phyloP scores from a whole-genome alignment of 2,113 vertebrate species.

The Nicator chloris region DNA sequence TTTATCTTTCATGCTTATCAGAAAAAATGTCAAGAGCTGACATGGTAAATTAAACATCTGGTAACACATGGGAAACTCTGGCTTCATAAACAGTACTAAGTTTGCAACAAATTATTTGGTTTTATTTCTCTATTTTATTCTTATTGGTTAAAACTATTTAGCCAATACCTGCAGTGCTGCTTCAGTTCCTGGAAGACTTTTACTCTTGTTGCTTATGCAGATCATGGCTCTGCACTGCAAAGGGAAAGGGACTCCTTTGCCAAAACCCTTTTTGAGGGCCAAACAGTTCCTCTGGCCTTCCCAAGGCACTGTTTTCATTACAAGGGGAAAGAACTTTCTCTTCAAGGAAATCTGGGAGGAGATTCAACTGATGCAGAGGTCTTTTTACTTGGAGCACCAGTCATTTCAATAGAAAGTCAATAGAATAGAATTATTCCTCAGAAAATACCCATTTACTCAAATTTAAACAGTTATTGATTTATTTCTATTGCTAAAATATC shows the following conservation, averaged over 20 bases:
- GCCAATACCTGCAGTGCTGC: not conserved
- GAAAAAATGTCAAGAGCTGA: conserved; percentile 34
- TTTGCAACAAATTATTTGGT: not conserved
- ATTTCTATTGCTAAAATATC: not conserved
- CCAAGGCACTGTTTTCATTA: not conserved
- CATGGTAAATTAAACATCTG: conserved; percentile 17
- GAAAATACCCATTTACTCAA: not conserved
- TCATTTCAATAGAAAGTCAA: not conserved
- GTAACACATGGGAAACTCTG: not conserved
- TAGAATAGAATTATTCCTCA: not conserved
- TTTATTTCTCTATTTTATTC: not conserved
- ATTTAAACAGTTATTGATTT: not conserved
- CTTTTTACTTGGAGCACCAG: not conserved
- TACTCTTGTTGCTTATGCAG: not conserved
- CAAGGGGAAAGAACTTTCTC: not conserved
- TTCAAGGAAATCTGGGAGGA: not conserved
- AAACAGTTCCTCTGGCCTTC: not conserved
- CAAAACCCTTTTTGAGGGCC: not conserved
- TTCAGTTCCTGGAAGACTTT: not conserved
- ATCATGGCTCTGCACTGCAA: not conserved
- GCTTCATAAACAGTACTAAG: not conserved
- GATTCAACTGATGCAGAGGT: not conserved
- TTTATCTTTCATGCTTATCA: conserved; percentile 43
- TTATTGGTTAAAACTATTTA: not conserved
- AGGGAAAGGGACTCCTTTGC: not conserved